phyloP scores from a whole-genome alignment of 2,797 vertebrate genomes.

The Poecilia velifera region DNA sequence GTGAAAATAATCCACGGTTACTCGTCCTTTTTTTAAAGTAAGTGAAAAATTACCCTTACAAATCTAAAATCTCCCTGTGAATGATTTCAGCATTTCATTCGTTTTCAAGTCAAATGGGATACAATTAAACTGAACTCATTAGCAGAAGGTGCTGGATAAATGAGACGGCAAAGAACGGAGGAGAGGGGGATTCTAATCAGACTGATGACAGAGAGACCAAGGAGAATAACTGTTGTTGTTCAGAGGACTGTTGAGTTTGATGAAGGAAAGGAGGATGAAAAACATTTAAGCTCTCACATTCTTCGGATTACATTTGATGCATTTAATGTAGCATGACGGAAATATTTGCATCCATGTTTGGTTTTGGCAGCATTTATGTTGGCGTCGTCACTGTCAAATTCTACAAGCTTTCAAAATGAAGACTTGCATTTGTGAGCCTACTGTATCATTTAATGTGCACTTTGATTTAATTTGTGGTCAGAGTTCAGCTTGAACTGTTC shows the following conservation, averaged over 20 bases:
- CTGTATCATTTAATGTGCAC: not conserved
- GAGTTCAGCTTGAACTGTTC: not conserved
- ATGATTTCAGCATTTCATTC: conserved; percentile 68
- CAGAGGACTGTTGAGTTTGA: conserved; percentile 30
- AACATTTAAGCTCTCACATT: too few species aligned
- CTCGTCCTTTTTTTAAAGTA: conserved; percentile 4
- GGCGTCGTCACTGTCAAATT: not conserved
- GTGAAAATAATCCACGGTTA: conserved; percentile 48
- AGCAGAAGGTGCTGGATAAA: conserved; percentile 62
- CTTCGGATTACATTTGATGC: not conserved
- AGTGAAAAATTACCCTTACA: conserved; percentile 22
- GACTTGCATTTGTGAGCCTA: not conserved
- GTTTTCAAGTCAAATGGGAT: conserved; percentile 72
- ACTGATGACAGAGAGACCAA: conserved; percentile 47
- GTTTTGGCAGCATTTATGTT: not conserved
- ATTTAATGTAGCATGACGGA: not conserved
- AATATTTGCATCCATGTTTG: not conserved
- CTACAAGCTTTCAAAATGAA: not conserved
- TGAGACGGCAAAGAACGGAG: conserved; percentile 45
- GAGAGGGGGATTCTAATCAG: conserved; percentile 61
- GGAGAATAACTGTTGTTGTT: conserved; percentile 40
- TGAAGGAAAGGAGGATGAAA: conserved; percentile 9
- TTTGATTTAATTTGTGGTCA: not conserved
- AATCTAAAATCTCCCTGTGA: conserved; percentile 29
- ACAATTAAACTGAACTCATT: conserved; percentile 73